A percentile compares a stretch with the other conserved stretches of the same genome.
These are phyloP conservation scores for Stigmatopora nigra DNA, from an alignment of 2,113 vertebrate genomes.

Conservation along the genomic window DNA sequence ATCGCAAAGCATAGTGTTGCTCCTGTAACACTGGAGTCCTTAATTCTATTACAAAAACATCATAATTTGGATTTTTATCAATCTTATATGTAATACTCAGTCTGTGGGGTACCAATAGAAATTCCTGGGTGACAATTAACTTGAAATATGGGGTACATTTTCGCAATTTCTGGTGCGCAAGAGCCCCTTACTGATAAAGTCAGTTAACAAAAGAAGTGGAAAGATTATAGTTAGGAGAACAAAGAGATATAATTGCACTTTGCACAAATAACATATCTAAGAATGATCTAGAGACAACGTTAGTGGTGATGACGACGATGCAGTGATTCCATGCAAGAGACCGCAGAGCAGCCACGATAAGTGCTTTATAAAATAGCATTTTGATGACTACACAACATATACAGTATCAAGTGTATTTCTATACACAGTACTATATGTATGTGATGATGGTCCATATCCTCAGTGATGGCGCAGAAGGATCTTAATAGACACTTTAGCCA, in stretches of 20 bases:
- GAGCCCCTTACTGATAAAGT: conserved; percentile 52
- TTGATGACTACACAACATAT: conserved; percentile 40
- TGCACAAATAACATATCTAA: conserved; percentile 39
- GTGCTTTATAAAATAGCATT: conserved; percentile 67
- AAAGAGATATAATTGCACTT: conserved; percentile 65
- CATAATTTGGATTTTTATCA: conserved; percentile 47
- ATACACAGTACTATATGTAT: conserved; percentile 30
- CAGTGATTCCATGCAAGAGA: conserved; percentile 33
- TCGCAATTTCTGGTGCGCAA: conserved; percentile 13
- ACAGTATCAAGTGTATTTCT: conserved; percentile 5
- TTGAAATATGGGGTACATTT: conserved; percentile 19
- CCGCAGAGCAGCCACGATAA: conserved; percentile 53
- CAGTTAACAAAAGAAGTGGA: conserved; percentile 52
- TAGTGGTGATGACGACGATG: conserved; percentile 26
- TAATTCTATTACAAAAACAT: conserved; percentile 42
- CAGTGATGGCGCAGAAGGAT: conserved; percentile 22
- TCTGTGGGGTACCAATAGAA: conserved; percentile 27
- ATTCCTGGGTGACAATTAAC: conserved; percentile 43
- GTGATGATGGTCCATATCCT: conserved; percentile 34
- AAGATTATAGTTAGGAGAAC: conserved; percentile 52
- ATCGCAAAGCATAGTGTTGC: conserved; percentile 31
- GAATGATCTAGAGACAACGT: conserved; percentile 27
- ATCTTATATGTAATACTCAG: conserved; percentile 30
- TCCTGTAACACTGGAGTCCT: conserved; percentile 39
- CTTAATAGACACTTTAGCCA: conserved; percentile 40